Base-by-base conservation (phyloP, 2,888 invertebrate species). In the Ephialtes manifestator region DNA sequence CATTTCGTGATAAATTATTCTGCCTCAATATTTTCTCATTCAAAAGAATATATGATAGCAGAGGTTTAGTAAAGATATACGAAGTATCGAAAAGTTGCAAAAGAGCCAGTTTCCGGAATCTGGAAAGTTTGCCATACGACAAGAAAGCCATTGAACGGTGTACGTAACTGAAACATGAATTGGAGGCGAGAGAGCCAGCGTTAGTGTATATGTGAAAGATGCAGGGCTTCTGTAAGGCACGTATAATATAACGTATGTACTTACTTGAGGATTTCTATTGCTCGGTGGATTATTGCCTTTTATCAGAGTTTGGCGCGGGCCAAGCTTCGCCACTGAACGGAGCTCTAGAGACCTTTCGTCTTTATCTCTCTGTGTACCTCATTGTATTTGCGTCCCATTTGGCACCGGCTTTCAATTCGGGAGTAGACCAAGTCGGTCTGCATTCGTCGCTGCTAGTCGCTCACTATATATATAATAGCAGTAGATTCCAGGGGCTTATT, bases 321-420 rank as follows among this genome's bases (percentile, higher is more conserved):
- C 92, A 91, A 92, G 90, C 82, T 82, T 77, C 76, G 46, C 55
- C 58, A 48, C 58, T 55, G 76, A 55, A 67, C 46, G 35, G 46
- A 53, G 51, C 58, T 55, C 28, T 48, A 60, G 39, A 71, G 53
- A 84, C 74, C 84, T 82, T 84, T 72, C 77, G 60, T 75, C 65
- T 72, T 46, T 71, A 46, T 72, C 58, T 76, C 80, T 67, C 46
- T 72, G 35, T 65, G 77, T 81, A 81, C 81, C 88, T 89, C 90
- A 89, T 90, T 90, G 91, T 90, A 90, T 89, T 91, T 89, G 91
- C 92, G 90, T 92, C 90, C 92, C 90, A 91, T 92, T 92, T 92
- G 92, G 92, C 92, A 91, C 87, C 71, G 89, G 88, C 86, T 90
- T 91, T 90, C 92, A 90, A 92, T 92, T 90, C 89, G 87, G 74